These are phyloP conservation scores for Steinernema carpocapsae DNA, from an alignment of 2,888 invertebrate species.

Conservation along the genomic window DNA sequence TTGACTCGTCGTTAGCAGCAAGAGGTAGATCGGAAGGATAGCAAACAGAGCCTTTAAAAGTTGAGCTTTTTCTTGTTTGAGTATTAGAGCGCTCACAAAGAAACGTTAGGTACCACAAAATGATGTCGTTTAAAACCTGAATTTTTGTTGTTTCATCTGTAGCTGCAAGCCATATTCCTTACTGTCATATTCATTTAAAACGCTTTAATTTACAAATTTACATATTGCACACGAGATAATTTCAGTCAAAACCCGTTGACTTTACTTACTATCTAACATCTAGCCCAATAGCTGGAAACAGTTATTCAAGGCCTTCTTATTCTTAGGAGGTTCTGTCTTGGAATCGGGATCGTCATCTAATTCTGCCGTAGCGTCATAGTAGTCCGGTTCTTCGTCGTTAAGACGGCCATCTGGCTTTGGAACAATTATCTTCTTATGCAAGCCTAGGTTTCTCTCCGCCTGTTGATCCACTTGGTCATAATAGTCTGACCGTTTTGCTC, in stretches of 20 bases:
- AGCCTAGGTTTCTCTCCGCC: slow-evolving; percentile 11
- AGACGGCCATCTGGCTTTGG: not conserved
- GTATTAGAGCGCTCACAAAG: too few relatives aligned
- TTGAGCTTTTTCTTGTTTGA: too few relatives aligned
- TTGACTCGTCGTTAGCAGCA: too few relatives aligned
- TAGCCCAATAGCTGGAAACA: slow-evolving; percentile 25
- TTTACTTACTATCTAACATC: not conserved
- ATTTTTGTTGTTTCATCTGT: too few relatives aligned
- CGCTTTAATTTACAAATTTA: slow-evolving; percentile 2
- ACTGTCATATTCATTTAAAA: too few relatives aligned
- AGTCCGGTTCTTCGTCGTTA: slow-evolving; percentile 2
- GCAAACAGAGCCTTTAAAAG: too few relatives aligned
- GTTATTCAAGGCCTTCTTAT: slow-evolving; percentile 6
- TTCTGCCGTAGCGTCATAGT: slow-evolving; percentile 14
- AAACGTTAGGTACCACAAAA: too few relatives aligned
- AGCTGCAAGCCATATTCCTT: too few relatives aligned
- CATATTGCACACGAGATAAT: not conserved
- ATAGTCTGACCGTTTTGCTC: slow-evolving; percentile 24
- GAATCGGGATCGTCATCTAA: slow-evolving; percentile 15
- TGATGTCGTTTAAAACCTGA: too few relatives aligned
- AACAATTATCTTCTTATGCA: not conserved
- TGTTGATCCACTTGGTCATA: slow-evolving; percentile 20
- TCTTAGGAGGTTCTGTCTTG: not conserved
- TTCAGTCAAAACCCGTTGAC: not conserved
- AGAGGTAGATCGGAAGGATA: too few relatives aligned